phyloP scores from a whole-genome alignment of 2,113 vertebrate species.

The Oncorhynchus kisutch region DNA sequence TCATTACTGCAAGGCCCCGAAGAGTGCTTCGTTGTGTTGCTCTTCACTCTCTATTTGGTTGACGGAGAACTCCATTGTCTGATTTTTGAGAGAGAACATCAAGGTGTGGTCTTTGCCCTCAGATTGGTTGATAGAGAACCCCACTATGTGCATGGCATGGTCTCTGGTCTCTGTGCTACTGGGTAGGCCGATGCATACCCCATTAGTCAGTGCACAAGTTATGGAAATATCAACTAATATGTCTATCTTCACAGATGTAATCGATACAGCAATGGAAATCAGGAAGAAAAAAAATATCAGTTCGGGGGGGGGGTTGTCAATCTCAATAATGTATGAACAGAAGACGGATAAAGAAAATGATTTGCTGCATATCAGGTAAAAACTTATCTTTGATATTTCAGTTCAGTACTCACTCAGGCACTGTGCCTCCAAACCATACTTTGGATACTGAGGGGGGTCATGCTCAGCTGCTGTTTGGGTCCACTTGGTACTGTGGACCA shows the following conservation, averaged over 20 bases:
- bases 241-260: not conserved
- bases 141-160: not conserved
- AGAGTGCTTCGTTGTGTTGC: constrained; percentile 41
- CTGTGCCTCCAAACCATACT: constrained; percentile 56
- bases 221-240: not conserved
- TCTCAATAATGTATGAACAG: not conserved
- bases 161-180: constrained; percentile 33
- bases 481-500: constrained; percentile 54
- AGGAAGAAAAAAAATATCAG: not conserved
- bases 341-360: constrained; percentile 5
- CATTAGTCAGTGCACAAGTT: not conserved
- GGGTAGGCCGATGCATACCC: not conserved
- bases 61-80: constrained; percentile 19
- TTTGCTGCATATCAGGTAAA: not conserved
- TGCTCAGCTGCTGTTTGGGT: constrained; percentile 37
- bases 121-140: constrained; percentile 27
- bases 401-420: constrained; percentile 63
- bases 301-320: not conserved
- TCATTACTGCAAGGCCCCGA: constrained; percentile 37
- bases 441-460: constrained; percentile 52
- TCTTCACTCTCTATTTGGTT: constrained; percentile 22
- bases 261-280: not conserved
- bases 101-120: constrained; percentile 22
- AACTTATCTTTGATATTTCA: not conserved
- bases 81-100: constrained; percentile 9